Conservation (phyloP, 2,797 vertebrate genomes). For the Chromobotia macracanthus region DNA sequence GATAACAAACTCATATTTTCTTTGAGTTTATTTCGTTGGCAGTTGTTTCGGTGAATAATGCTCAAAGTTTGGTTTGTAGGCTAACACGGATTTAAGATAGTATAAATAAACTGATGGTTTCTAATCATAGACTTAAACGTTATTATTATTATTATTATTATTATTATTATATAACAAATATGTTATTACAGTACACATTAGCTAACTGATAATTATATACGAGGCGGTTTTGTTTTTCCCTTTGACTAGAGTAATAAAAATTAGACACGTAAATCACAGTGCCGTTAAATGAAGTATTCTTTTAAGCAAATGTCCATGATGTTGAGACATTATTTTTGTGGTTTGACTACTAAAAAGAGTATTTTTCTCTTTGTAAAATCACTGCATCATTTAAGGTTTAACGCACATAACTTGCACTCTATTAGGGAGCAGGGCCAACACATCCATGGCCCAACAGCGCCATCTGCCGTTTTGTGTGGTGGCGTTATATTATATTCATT, state of each 20-base stretch:
- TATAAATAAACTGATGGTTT: background rate
- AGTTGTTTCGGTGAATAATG: too few relatives aligned
- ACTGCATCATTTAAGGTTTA: background rate
- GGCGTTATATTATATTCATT: background rate
- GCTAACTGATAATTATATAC: constrained; percentile 1
- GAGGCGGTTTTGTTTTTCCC: background rate
- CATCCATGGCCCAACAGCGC: constrained; percentile 72
- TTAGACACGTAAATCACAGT: background rate
- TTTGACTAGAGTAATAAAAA: background rate
- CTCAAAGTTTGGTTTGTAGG: background rate
- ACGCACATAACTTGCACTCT: background rate
- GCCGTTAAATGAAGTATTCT: background rate
- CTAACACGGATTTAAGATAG: background rate
- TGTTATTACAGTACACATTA: background rate
- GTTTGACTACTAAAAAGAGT: background rate
- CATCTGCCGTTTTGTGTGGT: constrained; percentile 67
- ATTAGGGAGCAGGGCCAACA: background rate
- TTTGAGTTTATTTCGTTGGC: background rate
- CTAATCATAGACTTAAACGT: background rate
- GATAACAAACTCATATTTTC: background rate
- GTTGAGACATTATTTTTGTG: background rate
- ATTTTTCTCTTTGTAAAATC: background rate
- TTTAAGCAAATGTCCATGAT: background rate
- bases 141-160: background rate
- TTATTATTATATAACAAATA: background rate